phyloP scores from a whole-genome alignment of 2,113 vertebrate genomes.

The Coreoperca whiteheadi region DNA sequence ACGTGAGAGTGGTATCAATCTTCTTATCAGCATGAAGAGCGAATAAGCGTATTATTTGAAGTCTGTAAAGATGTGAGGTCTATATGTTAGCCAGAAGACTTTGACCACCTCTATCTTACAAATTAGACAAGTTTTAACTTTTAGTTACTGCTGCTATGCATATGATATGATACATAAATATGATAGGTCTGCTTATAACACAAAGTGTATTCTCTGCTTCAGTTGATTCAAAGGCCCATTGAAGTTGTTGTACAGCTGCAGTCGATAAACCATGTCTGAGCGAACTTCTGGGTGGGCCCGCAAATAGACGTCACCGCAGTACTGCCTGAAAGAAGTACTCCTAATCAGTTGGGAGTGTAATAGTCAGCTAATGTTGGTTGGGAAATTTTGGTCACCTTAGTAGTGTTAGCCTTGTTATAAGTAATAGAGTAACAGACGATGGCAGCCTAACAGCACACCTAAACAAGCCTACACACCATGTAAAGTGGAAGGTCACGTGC shows the following conservation, averaged over 20 bases:
- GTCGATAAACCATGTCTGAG: constrained; percentile 22
- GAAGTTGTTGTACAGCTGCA: constrained; percentile 8
- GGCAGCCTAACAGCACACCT: neutral
- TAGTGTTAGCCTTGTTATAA: neutral
- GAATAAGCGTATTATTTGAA: neutral
- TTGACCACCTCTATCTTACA: neutral
- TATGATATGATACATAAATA: constrained; percentile 3
- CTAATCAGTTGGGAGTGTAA: neutral
- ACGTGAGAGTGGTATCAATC: too few relatives aligned
- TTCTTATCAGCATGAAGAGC: too few relatives aligned
- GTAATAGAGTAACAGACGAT: neutral
- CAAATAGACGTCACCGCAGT: neutral
- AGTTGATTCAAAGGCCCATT: neutral
- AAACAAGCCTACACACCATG: neutral
- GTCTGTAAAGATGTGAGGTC: neutral
- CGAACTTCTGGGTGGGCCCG: neutral
- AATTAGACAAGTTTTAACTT: too few relatives aligned
- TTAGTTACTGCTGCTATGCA: neutral
- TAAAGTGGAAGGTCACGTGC: neutral
- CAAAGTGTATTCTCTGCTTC: neutral
- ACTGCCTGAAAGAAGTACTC: neutral
- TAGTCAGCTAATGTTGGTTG: neutral
- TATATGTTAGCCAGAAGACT: neutral
- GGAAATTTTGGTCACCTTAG: neutral
- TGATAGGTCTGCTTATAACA: neutral